These are phyloP conservation scores for Empidonax alnorum DNA, from an alignment of 2,113 vertebrate species.

Conservation along the genomic window DNA sequence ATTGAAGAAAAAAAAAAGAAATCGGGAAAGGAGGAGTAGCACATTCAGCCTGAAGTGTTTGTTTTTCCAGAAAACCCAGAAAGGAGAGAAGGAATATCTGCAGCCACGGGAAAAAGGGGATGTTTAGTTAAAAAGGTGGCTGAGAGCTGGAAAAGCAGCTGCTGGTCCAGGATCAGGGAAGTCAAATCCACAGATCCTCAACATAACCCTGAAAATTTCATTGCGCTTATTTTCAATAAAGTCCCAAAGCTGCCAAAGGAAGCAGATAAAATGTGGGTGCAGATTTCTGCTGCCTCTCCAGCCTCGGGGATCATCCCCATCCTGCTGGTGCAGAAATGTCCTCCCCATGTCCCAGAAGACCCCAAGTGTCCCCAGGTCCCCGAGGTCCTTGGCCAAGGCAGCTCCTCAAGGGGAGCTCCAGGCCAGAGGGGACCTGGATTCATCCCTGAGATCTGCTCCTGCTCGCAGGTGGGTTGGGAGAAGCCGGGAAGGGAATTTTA, in stretches of 20 bases:
- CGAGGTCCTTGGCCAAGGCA: not conserved
- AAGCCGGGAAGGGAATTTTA: not conserved
- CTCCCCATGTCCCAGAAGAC: not conserved
- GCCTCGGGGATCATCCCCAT: not conserved
- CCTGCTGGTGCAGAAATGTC: rapidly evolving
- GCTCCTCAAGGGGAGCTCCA: not conserved
- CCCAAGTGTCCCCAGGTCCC: not conserved
- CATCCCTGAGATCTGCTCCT: not conserved
- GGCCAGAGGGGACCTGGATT: rapidly evolving
- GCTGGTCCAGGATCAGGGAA: not conserved
- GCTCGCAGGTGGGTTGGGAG: not conserved
- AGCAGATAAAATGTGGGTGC: not conserved
- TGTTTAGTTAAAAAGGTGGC: not conserved
- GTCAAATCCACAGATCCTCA: not conserved
- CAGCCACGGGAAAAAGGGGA: not conserved
- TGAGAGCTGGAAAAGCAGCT: not conserved
- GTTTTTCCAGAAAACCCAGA: not conserved
- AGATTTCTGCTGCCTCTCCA: not conserved
- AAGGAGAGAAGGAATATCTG: not conserved
- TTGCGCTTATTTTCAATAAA: not conserved
- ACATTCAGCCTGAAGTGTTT: not conserved
- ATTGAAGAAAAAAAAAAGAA: not conserved
- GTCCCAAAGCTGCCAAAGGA: not conserved
- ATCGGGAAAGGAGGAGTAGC: not conserved
- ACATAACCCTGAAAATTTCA: too few species aligned